Evolutionary conservation across 2,888 invertebrate genomes (phyloP), one percentile per base, ranked within the genome.

Genomic region (Drosophila nr. perissopoda): DNA sequence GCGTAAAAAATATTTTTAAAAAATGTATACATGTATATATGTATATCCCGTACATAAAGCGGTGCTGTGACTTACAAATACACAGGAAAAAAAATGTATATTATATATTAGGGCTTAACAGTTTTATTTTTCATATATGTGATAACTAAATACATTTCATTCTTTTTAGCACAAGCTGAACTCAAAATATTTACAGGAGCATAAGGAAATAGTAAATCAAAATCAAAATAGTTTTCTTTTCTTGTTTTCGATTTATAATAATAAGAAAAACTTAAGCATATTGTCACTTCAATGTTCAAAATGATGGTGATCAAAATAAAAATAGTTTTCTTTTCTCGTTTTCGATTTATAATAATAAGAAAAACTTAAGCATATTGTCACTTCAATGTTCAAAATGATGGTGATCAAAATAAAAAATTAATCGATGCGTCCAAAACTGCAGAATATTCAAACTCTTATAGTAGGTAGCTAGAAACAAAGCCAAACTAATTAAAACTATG

Each of bases 121-220:
- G 70, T 66, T 59, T 31, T 49, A 38, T 42, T 40, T 18, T 49
- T 59, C 40, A 40, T 52, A 40, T 51, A 29, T n/a, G 27, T 59
- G 42, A 13, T 51, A 40, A 57, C 56, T 63, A 63, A 70, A 76
- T 62, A 48, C 21, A 48, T 29, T 63, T 42, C 29, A 8, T 18
- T 49, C 48, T 16, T 49, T 61, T 31, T 63, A 67, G 62, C 60
- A 65, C 13, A 58, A 61, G 68, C 65, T 66, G 70, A 68, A 81
- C 51, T 49, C 71, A 73, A 79, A 84, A 56, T 90, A 89, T 89
- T 64, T 90, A 88, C 86, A 88, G 61, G 61, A 63, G 59, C 54
- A 74, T 53, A 49, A 38, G 48, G 57, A 40, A 69, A 62, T 51
- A 57, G 11, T 25, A 61, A 36, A 51, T 31, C 57, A 58, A 48